Percentiles rank a stretch among this genome's conserved stretches.
phyloP scores from a whole-genome alignment of 2,888 invertebrate genomes.

The Andrena minutula region DNA sequence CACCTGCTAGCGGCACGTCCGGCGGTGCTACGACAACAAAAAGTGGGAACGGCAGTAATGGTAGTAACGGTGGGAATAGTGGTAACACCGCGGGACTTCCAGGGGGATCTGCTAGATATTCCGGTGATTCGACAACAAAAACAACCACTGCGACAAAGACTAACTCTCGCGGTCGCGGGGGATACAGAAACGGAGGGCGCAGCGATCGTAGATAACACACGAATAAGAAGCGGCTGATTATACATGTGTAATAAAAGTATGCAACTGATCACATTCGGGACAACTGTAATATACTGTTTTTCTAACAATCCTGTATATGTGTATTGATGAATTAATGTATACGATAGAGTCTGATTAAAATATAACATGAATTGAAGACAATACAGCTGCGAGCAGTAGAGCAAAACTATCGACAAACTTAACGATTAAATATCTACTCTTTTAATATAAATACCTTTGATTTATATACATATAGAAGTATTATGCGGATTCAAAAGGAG shows the following conservation, averaged over 20 bases:
- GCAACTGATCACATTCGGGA: constrained; percentile 49
- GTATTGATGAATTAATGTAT: constrained; percentile 61
- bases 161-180: constrained; percentile 80
- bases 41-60: constrained; percentile 75
- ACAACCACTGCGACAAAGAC: constrained; percentile 76
- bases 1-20: constrained; percentile 72
- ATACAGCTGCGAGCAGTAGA: constrained; percentile 9
- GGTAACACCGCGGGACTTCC: constrained; percentile 70
- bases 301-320: constrained; percentile 68
- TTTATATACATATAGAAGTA: background rate
- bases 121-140: constrained; percentile 78
- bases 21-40: constrained; percentile 78
- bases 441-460: constrained; percentile 8
- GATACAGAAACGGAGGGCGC: constrained; percentile 81
- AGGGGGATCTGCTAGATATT: constrained; percentile 70
- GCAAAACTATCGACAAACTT: background rate
- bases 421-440: constrained; percentile 9
- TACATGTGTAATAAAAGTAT: constrained; percentile 60
- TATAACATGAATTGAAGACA: constrained; percentile 47
- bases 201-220: constrained; percentile 83
- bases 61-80: constrained; percentile 43
- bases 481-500: constrained; percentile 1
- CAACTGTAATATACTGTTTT: constrained; percentile 74
- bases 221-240: constrained; percentile 59
- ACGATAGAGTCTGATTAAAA: constrained; percentile 48